phyloP scores from a whole-genome alignment of 2,113 vertebrate species.

The Cairina moschata region DNA sequence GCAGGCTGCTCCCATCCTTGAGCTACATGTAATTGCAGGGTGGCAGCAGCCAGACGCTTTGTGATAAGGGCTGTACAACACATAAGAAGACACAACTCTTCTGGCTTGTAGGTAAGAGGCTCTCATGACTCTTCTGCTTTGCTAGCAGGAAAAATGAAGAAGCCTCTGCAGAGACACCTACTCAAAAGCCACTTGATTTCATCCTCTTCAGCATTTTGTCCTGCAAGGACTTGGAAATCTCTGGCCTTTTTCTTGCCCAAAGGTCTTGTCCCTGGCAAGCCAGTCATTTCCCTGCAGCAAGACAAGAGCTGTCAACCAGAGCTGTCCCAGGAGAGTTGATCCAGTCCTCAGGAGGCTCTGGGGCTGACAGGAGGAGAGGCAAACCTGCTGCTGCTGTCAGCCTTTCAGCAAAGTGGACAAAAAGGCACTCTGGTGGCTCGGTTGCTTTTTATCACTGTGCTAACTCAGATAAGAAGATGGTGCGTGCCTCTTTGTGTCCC shows the following conservation, averaged over 20 bases:
- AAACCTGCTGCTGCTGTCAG: not conserved
- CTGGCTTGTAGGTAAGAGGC: not conserved
- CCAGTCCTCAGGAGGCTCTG: not conserved
- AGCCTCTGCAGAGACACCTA: not conserved
- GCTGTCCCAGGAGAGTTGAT: not conserved
- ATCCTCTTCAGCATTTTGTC: not conserved
- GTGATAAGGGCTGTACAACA: not conserved
- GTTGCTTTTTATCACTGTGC: not conserved
- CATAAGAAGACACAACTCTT: rapidly evolving
- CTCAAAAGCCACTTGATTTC: not conserved
- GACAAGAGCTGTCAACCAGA: not conserved
- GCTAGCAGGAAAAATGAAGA: not conserved
- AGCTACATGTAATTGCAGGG: not conserved
- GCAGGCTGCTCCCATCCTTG: not conserved
- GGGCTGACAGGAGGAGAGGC: not conserved
- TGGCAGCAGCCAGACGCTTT: rapidly evolving
- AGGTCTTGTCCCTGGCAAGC: not conserved
- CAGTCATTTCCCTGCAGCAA: not conserved
- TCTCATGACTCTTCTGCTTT: not conserved
- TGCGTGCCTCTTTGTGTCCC: not conserved
- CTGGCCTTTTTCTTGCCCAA: not conserved
- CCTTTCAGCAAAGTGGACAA: not conserved
- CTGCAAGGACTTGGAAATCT: not conserved
- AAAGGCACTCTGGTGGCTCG: not conserved
- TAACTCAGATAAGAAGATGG: not conserved